Evolutionary conservation across 2,113 vertebrate species (phyloP).

Genomic region (Felis catus): F.catus_Fca126_mat1.0 CM031417.1:140633501-140634000

Average conservation of each 20-base stretch:
- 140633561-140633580: slow-evolving; percentile 66
- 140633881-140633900: slow-evolving; percentile 37
- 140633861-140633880: neutral
- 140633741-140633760: slow-evolving; percentile 67
- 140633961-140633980: slow-evolving; percentile 67
- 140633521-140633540: slow-evolving; percentile 39
- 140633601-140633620: slow-evolving; percentile 80
- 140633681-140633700: slow-evolving; percentile 74
- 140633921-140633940: slow-evolving; percentile 80
- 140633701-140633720: slow-evolving; percentile 68
- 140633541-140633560: slow-evolving; percentile 23
- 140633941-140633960: slow-evolving; percentile 79
- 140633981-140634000: slow-evolving; percentile 80
- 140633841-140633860: slow-evolving; percentile 14
- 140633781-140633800: slow-evolving; percentile 65
- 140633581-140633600: slow-evolving; percentile 73
- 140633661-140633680: slow-evolving; percentile 48
- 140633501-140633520: neutral
- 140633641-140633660: slow-evolving; percentile 54
- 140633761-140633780: slow-evolving; percentile 65
- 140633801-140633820: slow-evolving; percentile 59
- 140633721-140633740: slow-evolving; percentile 4
- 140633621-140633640: slow-evolving; percentile 51
- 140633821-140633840: slow-evolving; percentile 61
- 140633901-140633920: slow-evolving; percentile 76